Base-by-base conservation (phyloP, 2,797 vertebrate genomes). In the Gymnothorax javanicus region DNA sequence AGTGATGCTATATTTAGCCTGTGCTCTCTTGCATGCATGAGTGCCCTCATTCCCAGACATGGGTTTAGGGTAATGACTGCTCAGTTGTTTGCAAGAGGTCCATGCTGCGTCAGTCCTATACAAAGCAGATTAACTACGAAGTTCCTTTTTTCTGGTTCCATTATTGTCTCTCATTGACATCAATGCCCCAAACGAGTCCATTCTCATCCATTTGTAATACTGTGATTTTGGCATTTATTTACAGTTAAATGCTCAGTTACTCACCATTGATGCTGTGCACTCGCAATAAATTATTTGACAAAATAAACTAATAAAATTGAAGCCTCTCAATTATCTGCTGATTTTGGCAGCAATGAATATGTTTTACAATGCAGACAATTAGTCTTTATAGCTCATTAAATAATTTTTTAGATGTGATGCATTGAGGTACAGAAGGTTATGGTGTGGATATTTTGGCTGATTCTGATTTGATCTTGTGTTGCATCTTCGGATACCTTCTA, bases 21-120 rank as follows among this genome's bases (percentile, higher is more conserved):
- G 82, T 67, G 64, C 85, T 86, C 86, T 88, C 83, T 81, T 58
- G 84, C 87, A 82, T 73, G 86, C 82, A 82, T 87, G 81, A 90
- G 83, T 84, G 85, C 25, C 82, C 67, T 17, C n/a, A 58, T 52
- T 15, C 86, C 56, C 84, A 85, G 81, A 86, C 87, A 87, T 58
- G 60, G 88, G 52, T 82, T 87, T 60, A 27, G 85, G 59, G 69
- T 89, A 89, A 88, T 84, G 85, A 84, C 58, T 62, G 84, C 82
- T 84, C 89, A 87, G 84, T 84, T 60, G 54, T 52, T 69, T 87
- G 87, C 64, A 87, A 62, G 85, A 88, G 86, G 82, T 87, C 90
- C 87, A 87, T 87, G 87, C 84, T 83, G 88, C 87, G 73, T 57
- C 75, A 75, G 56, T 83, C 81, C 91, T 89, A 91, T 89, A 86